Evolutionary conservation across 2,888 invertebrate species (phyloP), one percentile per base, ranked within the genome.

Genomic region (Drosophila melanosoma): DNA sequence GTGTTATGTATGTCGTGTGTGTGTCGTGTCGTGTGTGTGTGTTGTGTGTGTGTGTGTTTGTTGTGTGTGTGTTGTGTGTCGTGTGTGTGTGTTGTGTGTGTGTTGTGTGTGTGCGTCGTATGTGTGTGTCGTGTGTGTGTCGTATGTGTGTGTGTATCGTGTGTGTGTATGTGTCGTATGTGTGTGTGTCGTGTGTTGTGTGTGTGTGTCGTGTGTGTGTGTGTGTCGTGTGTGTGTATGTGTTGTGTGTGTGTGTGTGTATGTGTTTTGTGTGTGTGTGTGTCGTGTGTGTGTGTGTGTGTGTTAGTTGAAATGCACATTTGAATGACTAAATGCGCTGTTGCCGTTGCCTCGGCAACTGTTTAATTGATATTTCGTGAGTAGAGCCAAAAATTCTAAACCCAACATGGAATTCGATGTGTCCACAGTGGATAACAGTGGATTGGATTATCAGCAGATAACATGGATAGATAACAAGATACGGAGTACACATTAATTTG

Each of bases 281-380:
- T 32, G 51, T 12, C 0, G 35, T 17, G 6, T n/a, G 20, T 36
- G 29, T 33, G 53, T 20, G 49, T 51, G 42, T 7, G 58, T 33
- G 58, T 10, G 20, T 33, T 29, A n/a, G 60, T 35, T 67, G 52
- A 58, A 63, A 56, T 74, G 60, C 74, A 64, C 69, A 75, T 76
- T 78, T 71, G 69, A 71, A 74, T 74, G 32, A 74, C 52, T 67
- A 80, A 76, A 74, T 74, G 71, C 68, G 71, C 62, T 59, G 64
- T 68, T 48, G 69, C 38, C 63, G 71, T 69, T 60, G 62, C 38
- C 63, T 60, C 68, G 70, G 76, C 69, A 70, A 67, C 79, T 76
- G 81, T 79, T 83, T 87, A 87, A 83, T 87, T 81, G 81, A 74
- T 81, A 87, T 86, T 87, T 83, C 76, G 71, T 78, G 79, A 86